A percentile compares a stretch with the other conserved stretches of the same genome.
These are phyloP conservation scores for Rhinella marina DNA, from an alignment of 2,797 vertebrate genomes.

Conservation along the genomic window DNA sequence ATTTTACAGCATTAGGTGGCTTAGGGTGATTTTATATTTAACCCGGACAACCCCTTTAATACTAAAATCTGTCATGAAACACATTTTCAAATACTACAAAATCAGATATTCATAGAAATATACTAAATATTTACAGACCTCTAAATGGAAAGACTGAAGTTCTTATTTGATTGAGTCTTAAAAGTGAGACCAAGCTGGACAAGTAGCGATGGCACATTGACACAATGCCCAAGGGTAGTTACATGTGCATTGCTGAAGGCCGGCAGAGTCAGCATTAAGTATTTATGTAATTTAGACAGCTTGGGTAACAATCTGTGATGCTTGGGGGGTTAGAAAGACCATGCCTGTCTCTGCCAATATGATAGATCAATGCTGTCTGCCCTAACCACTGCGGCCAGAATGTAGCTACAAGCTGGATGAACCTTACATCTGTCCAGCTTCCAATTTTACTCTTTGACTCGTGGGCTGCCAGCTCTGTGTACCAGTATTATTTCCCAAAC, in stretches of 20 bases:
- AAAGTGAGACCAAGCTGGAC: slow-evolving; percentile 21
- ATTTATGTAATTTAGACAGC: slow-evolving; percentile 53
- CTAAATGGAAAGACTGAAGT: neutral
- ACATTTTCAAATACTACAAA: neutral
- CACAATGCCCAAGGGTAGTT: slow-evolving; percentile 33
- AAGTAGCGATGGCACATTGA: slow-evolving; percentile 28
- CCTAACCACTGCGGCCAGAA: slow-evolving; percentile 31
- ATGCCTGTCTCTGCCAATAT: slow-evolving; percentile 21
- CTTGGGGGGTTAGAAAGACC: slow-evolving; percentile 27
- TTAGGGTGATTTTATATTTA: no score
- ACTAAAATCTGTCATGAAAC: neutral
- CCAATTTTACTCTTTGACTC: neutral
- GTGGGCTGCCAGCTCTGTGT: neutral
- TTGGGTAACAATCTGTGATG: slow-evolving; percentile 41
- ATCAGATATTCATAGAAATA: neutral
- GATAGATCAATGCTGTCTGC: slow-evolving; percentile 36
- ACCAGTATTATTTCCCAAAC: neutral
- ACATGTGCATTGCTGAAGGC: slow-evolving; percentile 52
- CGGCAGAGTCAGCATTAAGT: slow-evolving; percentile 36
- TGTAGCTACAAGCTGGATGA: slow-evolving; percentile 5
- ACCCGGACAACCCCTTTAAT: no score
- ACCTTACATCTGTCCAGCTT: slow-evolving; percentile 18
- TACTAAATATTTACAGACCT: neutral
- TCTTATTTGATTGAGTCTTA: slow-evolving; percentile 8
- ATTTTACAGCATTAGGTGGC: no score